phyloP scores from a whole-genome alignment of 2,888 invertebrate species.

The Opisthograptis luteolata region DNA sequence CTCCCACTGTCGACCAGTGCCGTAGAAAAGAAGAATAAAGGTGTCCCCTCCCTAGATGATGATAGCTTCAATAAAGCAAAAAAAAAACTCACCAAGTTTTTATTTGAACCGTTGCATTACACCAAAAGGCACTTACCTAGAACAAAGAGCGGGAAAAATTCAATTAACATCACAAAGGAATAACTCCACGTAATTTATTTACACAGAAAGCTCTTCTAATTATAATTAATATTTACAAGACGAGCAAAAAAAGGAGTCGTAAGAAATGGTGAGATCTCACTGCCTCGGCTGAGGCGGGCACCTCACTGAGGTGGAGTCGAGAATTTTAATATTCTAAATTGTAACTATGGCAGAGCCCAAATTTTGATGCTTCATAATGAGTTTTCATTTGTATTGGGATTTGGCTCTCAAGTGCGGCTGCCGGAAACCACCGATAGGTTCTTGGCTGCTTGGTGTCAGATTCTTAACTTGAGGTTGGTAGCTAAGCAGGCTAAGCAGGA shows the following conservation, averaged over 20 bases:
- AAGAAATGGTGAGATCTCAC: conserved; percentile 20
- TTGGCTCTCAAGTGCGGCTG: no score
- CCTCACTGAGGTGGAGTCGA: neutral
- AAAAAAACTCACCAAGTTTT: conserved; percentile 38
- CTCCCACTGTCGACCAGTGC: no score
- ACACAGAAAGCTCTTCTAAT: conserved; percentile 76
- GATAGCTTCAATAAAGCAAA: conserved; percentile 26
- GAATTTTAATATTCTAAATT: neutral
- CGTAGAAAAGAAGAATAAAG: no score
- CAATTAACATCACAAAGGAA: conserved; percentile 78
- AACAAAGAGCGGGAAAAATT: conserved; percentile 72
- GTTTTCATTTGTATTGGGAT: no score
- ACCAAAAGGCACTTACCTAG: conserved; percentile 73
- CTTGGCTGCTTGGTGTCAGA: no score
- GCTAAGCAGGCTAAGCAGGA: no score
- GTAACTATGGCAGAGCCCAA: neutral
- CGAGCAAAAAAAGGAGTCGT: conserved; percentile 34
- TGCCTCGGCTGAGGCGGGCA: conserved; percentile 6
- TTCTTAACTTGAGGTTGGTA: no score
- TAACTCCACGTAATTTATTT: conserved; percentile 73
- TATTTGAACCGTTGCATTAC: conserved; percentile 49
- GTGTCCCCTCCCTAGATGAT: neutral
- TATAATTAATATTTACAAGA: conserved; percentile 81
- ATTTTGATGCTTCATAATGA: no score
- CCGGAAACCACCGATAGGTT: no score